Conservation (phyloP, 2,797 vertebrate species). For the Sphaeramia orbicularis region DNA sequence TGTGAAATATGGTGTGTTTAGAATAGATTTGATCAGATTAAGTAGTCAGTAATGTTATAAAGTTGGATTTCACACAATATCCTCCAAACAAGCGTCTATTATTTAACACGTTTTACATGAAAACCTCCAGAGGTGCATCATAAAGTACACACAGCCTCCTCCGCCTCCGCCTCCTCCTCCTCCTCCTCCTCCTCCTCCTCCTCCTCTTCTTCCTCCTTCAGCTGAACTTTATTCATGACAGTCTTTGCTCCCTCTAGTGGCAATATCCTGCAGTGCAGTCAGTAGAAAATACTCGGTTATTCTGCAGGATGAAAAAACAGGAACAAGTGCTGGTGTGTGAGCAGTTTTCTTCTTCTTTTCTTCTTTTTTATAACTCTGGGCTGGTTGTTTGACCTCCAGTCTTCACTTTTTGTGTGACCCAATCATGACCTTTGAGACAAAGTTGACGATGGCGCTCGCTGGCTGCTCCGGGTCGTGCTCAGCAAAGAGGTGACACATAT, state of each 20-base stretch:
- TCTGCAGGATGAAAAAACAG: constrained; percentile 22
- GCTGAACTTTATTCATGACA: neutral
- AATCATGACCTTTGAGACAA: constrained; percentile 98
- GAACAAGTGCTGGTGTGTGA: constrained; percentile 20
- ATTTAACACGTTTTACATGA: constrained; percentile 12
- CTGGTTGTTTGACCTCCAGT: no score
- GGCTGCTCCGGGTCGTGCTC: constrained; percentile 97
- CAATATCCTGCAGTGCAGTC: constrained; percentile 36
- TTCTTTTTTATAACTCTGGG: no score
- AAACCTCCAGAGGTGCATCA: constrained; percentile 5
- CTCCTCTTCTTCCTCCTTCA: neutral
- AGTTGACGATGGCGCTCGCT: constrained; percentile 97
- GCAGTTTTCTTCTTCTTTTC: constrained; percentile 2
- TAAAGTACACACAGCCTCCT: neutral
- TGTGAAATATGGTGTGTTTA: constrained; percentile 1
- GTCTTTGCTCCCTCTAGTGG: constrained; percentile 61
- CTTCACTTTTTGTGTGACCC: constrained; percentile 90
- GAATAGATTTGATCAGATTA: constrained; percentile 8
- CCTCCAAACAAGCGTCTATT: neutral
- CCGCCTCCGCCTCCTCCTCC: neutral
- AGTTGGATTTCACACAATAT: constrained; percentile 7
- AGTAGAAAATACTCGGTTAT: constrained; percentile 9
- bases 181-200: neutral
- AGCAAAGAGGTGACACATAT: constrained; percentile 95
- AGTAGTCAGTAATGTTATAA: constrained; percentile 14